Evolutionary conservation across 1,140 invertebrate species (phyloP), one percentile per base, ranked within the genome.

Genomic region (Hyles vespertilio): DNA sequence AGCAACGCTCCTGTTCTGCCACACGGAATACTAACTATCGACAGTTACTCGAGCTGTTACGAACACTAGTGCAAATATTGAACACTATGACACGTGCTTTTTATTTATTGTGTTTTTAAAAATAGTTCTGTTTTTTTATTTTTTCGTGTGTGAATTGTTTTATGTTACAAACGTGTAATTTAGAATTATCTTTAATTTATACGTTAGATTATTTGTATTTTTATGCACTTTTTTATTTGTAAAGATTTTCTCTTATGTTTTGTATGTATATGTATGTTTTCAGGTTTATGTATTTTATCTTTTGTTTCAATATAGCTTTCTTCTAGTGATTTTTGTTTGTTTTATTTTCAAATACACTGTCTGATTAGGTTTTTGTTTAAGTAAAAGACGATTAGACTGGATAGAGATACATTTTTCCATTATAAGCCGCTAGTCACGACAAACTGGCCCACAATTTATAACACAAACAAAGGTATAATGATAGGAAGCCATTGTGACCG

Each of bases 1-100:
- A 75, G 72, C 85, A 65, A 72, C 85, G 79, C 68, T 79, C 72
- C 77, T 72, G 69, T 73, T 65, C 76, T 66, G 61, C 72, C 61
- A 68, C 62, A 70, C 70, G 65, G 66, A 72, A 72, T 64, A 72
- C 45, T 11, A 56, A 48, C 64, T 40, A 40, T 40, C 60, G 33
- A 69, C 69, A 67, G 61, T 71, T 72, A 51, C 53, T 65, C 62
- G 69, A 72, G 80, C 74, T 71, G 52, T 69, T 70, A 70, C 49
- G 63, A 70, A 79, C 70, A 70, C 48, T 69, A 81, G 59, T 67
- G 59, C 61, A 61, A 58, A 9, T 56, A 45, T 57, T 46, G 50
- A 52, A 40, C 48, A 47, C 32, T 50, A 49, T 22, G 7, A 12
- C 10, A 49, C 36, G 36, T 40, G 36, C 8, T 40, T 51, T 51